A percentile compares a stretch with the other conserved stretches of the same genome.
Conservation (phyloP, 2,797 vertebrate genomes). For the Cirrhinus molitorella region DNA sequence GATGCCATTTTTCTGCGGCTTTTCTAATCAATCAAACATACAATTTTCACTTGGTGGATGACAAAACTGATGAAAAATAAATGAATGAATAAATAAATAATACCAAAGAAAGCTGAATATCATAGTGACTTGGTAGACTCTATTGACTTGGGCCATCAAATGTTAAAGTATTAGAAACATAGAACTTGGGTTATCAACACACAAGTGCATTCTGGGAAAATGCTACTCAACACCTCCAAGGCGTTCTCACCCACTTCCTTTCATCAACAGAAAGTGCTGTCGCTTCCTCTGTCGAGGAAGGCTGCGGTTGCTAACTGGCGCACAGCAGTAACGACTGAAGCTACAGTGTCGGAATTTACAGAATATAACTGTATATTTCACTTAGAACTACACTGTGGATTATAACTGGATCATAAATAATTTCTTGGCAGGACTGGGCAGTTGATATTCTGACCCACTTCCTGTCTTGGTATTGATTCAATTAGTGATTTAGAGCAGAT, state of each 20-base stretch:
- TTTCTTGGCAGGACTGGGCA: neutral
- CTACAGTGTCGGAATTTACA: neutral
- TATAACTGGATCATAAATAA: neutral
- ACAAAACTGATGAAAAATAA: neutral
- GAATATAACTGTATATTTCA: neutral
- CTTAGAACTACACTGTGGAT: neutral
- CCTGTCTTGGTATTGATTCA: slow-evolving; percentile 38
- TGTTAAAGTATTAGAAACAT: neutral
- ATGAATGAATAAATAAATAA: neutral
- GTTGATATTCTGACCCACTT: slow-evolving; percentile 30
- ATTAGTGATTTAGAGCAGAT: slow-evolving; percentile 31
- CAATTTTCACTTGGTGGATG: neutral
- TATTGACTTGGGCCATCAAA: neutral
- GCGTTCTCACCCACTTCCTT: slow-evolving; percentile 30
- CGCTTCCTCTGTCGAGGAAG: slow-evolving; percentile 16
- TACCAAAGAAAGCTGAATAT: neutral
- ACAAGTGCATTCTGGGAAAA: slow-evolving; percentile 34
- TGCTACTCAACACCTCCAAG: slow-evolving; percentile 37
- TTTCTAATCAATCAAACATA: neutral
- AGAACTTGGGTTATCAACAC: neutral
- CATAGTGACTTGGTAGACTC: neutral
- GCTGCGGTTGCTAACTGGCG: neutral
- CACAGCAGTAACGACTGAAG: neutral
- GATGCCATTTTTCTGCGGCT: neutral
- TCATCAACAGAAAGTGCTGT: slow-evolving; percentile 28